Base-by-base conservation (phyloP, 2,113 vertebrate genomes). In the Salvelinus sp. region DNA sequence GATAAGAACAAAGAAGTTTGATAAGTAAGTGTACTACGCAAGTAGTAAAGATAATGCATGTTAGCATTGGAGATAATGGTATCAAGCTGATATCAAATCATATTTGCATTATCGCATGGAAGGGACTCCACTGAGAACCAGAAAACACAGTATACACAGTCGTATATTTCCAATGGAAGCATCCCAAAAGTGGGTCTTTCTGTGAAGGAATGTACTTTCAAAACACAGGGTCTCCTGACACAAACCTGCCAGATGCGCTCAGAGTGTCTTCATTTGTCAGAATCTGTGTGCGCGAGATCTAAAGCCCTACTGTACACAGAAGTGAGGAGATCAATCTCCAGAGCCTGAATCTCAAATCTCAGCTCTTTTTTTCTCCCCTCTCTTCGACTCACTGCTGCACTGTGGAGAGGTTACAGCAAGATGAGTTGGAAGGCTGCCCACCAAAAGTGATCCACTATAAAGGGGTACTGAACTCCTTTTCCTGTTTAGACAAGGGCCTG, bases 401-500 rank as follows among this genome's bases (percentile, higher is more conserved):
- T 44, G 38, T 58, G 10, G 74, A 76, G 69, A 72, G 75, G 76
- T 66, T 79, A 74, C 76, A 79, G 69, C 69, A 74, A 66, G 79
- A 84, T 23, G 69, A 67, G 18, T 72, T 89, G 84, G 83, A 83
- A 23, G 23, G 18, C 67, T 73, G 87, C 85, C 87, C n/a, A 0
- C 38, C 38, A 69, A 75, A 72, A 76, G 71, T 83, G 78, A 81
- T 87, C 82, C 85, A 87, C 87, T 91, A 90, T 86, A 87, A 88
- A 89, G 88, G 80, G 80, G 82, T 78, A 88, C 82, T 88, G 85
- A 82, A 80, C 81, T 79, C 85, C 82, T n/a, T 79, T 91, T 92
- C 86, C 88, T 92, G 91, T 92, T 92, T 92, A 90, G 88, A 92
- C 88, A 91, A 86, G 80, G 80, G 82, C 76, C 85, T 83, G 76